Base-by-base conservation (phyloP, 1,140 invertebrate genomes). In the Neotoxoptera formosana region DNA sequence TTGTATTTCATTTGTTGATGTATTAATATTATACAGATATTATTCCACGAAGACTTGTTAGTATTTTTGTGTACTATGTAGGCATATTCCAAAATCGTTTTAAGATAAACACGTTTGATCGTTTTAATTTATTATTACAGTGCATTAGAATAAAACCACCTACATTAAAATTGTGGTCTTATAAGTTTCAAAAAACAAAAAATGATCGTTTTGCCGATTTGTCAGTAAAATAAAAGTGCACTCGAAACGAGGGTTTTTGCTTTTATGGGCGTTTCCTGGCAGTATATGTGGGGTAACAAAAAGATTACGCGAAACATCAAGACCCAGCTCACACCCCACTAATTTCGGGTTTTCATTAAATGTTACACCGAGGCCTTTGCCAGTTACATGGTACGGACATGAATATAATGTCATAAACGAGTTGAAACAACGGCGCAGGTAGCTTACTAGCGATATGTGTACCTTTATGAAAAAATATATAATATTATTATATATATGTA, bases 261-360 rank as follows among this genome's bases (percentile, higher is more conserved):
- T 88, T 51, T 88, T 34, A 88, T 48, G 86, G 86, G 47, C 47
- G 47, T 88, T 88, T 88, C 47, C 48, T 51, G 86, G 6, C 7
- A 20, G 47, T 88, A 21, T 34, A 51, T 51, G 51, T 51, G 51
- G 47, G 47, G 47, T 88, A 88, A 88, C 86, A 88, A 88, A 88
- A 88, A 88, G 86, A 88, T 88, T 53, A 88, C 30, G 48, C 8
- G 86, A 88, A 88, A 88, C 86, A 88, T 88, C 86, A 88, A 88
- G 86, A 88, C 48, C 47, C 41, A 53, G 86, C 48, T 88, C 47
- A 88, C 86, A 88, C 86, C 86, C 47, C 47, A 88, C 86, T 88
- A 51, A 88, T 88, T 88, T 88, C n/a, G 48, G 47, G 47, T 51
- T 88, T 87, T 88, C 86, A 88, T 88, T 88, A 51, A 88, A 88